phyloP scores from a whole-genome alignment of 2,888 invertebrate genomes.

The Pheosia gnoma region DNA sequence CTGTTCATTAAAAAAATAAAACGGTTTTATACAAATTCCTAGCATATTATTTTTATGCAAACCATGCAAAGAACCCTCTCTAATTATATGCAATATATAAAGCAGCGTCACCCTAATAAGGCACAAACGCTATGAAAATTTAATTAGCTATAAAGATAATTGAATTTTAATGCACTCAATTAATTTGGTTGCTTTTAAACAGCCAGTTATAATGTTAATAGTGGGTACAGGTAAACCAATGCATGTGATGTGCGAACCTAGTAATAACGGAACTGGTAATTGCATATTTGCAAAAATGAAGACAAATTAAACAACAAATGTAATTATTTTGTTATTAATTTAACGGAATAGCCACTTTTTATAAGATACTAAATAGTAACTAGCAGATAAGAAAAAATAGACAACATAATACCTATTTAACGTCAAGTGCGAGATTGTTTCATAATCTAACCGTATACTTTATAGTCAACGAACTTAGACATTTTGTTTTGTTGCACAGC shows the following conservation, averaged over 20 bases:
- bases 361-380: no score
- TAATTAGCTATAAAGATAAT: conserved; percentile 40
- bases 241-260: conserved; percentile 7
- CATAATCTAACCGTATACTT: no score
- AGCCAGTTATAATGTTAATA: conserved; percentile 60
- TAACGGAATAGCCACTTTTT: no score
- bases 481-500: no score
- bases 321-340: no score
- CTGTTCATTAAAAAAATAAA: no score
- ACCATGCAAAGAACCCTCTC: not conserved
- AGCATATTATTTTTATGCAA: not conserved
- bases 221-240: conserved; percentile 38
- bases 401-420: no score
- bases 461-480: no score
- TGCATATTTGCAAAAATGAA: not conserved
- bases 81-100: conserved; percentile 9
- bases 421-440: no score
- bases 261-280: not conserved
- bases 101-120: conserved; percentile 12
- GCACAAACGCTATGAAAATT: conserved; percentile 28
- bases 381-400: no score
- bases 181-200: conserved; percentile 51
- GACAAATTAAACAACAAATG: no score
- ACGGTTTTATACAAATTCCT: no score
- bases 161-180: conserved; percentile 43